Evolutionary conservation across 2,113 vertebrate species (phyloP).

Genomic region (Muscicapa adusta): DNA sequence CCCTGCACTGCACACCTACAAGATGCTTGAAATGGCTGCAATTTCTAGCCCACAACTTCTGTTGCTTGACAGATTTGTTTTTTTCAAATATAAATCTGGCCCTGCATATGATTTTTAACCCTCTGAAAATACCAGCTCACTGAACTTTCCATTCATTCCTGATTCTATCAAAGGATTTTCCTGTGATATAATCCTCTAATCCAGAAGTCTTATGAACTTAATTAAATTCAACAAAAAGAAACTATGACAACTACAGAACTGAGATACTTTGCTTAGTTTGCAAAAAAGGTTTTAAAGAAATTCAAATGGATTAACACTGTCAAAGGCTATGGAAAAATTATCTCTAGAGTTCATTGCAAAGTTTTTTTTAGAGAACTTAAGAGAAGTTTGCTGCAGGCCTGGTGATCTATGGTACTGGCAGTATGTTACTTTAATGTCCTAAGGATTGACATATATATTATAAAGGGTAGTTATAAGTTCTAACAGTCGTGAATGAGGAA

Average conservation of each 20-base stretch:
- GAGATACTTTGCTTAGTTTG: background rate
- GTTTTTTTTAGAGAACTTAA: background rate
- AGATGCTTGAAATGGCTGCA: background rate
- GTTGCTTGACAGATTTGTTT: background rate
- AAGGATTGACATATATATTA: constrained; percentile 45
- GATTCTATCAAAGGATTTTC: constrained; percentile 26
- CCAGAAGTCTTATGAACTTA: constrained; percentile 4
- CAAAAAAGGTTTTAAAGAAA: background rate
- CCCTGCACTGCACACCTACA: background rate
- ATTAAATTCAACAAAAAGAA: constrained; percentile 31
- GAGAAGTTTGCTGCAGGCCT: background rate
- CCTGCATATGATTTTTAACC: background rate
- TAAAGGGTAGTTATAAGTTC: constrained; percentile 32
- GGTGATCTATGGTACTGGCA: constrained; percentile 14
- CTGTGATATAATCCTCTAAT: constrained; percentile 3
- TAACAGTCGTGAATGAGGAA: background rate
- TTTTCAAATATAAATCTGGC: background rate
- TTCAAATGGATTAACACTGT: background rate
- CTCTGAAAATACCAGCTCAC: background rate
- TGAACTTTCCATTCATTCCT: background rate
- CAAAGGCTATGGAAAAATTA: background rate
- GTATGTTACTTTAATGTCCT: constrained; percentile 19
- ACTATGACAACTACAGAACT: background rate
- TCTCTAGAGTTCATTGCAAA: background rate
- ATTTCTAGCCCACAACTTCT: background rate